These are phyloP conservation scores for Trachymyrmex septentrionalis DNA, from an alignment of 1,140 invertebrate genomes.

Conservation along the genomic window DNA sequence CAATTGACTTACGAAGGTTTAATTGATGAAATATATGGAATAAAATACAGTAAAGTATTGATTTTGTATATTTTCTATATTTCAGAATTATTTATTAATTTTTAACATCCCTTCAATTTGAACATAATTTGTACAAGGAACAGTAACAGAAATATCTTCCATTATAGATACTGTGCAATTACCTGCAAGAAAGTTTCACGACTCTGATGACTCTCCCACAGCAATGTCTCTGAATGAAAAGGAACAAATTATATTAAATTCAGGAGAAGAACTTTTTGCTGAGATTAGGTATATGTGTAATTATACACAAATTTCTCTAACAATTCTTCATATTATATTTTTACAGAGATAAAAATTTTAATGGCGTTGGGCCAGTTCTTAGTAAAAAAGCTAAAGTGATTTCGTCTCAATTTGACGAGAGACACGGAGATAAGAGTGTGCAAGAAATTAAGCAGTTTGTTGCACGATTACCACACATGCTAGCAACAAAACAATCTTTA, in stretches of 20 bases:
- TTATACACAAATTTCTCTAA: not conserved
- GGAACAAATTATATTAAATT: slow-evolving; percentile 96
- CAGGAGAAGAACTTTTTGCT: slow-evolving; percentile 95
- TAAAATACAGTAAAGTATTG: slow-evolving; percentile 89
- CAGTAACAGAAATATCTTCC: slow-evolving; percentile 42
- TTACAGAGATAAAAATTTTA: slow-evolving; percentile 96
- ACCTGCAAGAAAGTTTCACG: slow-evolving; percentile 94
- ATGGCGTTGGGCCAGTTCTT: slow-evolving; percentile 94
- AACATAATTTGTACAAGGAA: not conserved
- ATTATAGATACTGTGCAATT: slow-evolving; percentile 92
- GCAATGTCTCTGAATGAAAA: slow-evolving; percentile 90
- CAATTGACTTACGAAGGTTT: slow-evolving; percentile 99
- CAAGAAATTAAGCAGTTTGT: slow-evolving; percentile 98
- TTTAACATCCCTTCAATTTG: not conserved
- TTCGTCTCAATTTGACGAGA: slow-evolving; percentile 94
- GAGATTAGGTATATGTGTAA: slow-evolving; percentile 88
- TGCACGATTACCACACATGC: slow-evolving; percentile 94
- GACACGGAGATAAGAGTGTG: slow-evolving; percentile 94
- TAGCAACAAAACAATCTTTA: slow-evolving; percentile 95
- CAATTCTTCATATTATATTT: not conserved
- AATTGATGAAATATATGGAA: slow-evolving; percentile 96
- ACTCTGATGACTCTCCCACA: slow-evolving; percentile 88
- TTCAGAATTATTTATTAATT: not conserved
- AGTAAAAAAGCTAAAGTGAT: slow-evolving; percentile 96
- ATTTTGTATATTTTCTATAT: slow-evolving; percentile 7